A percentile compares a stretch with the other conserved stretches of the same genome.
Conservation (phyloP, 2,888 invertebrate genomes). For the Chaetogeoica ovagalla region DNA sequence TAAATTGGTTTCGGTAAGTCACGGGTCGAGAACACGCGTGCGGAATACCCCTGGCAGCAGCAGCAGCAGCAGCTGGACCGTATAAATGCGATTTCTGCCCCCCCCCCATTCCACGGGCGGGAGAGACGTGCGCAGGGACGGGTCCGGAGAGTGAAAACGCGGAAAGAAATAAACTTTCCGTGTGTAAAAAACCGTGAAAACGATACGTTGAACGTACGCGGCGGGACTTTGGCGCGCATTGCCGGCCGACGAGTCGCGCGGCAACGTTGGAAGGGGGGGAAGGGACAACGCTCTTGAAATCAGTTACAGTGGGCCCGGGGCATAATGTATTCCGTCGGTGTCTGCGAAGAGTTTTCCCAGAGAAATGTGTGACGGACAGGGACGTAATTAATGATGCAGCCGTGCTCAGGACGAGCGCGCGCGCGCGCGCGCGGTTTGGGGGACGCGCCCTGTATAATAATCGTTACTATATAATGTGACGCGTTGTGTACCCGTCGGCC, state of each 20-base stretch:
- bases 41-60: neutral
- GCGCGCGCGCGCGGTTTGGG: neutral
- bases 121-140: neutral
- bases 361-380: slow-evolving; percentile 51
- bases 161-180: slow-evolving; percentile 24
- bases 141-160: neutral
- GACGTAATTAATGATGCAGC: slow-evolving; percentile 43
- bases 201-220: neutral
- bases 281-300: slow-evolving; percentile 9
- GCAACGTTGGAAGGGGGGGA: neutral
- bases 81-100: slow-evolving; percentile 23
- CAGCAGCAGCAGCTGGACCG: slow-evolving; percentile 15
- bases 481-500: neutral
- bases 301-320: slow-evolving; percentile 23
- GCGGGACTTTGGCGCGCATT: too few relatives aligned
- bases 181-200: slow-evolving; percentile 48
- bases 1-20: slow-evolving; percentile 30
- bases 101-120: too few relatives aligned
- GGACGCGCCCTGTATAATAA: slow-evolving; percentile 15
- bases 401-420: neutral
- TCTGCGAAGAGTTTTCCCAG: slow-evolving; percentile 41
- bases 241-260: neutral
- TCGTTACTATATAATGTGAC: slow-evolving; percentile 24
- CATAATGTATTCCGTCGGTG: slow-evolving; percentile 41
- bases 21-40: slow-evolving; percentile 25